Evolutionary conservation across 2,888 invertebrate genomes (phyloP), one percentile per base, ranked within the genome.

Genomic region (Plebejus argus): DNA sequence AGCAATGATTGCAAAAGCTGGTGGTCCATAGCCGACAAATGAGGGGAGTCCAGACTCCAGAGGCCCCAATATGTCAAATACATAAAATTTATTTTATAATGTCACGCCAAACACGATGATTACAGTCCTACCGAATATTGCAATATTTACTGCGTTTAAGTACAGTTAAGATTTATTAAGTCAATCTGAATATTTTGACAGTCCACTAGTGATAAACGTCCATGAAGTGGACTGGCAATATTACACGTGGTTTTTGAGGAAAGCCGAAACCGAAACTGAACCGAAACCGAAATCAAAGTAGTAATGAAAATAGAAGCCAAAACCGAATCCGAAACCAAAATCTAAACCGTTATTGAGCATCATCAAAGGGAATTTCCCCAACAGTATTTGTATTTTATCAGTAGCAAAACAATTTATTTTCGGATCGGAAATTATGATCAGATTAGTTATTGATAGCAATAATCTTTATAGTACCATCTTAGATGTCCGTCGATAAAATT

Each of bases 121-220:
- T 91, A 90, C 88, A 86, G 85, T 86, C 89, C 90, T 89, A 84
- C 89, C 88, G 83, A 90, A 91, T 90, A 85, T 89, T 88, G 88
- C 89, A 87, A 87, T 89, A 90, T 87, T 87, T 89, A 86, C 85
- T 86, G 82, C 85, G 83, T 84, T 86, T 83, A 85, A 84, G 85
- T 88, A 90, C 91, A 89, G 90, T 90, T 90, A 90, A 70, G 28
- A 72, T 39, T 71, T 39, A 71, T 39, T 10, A 23, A 2, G 18
- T 45, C 45, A 45, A 72, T 45, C 23, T 45, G 39, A 39, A 71
- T 71, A 71, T 39, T 35, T 10, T 35, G 18, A 71, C 6, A 71
- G n/a, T 35, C 39, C 35, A 10, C 12, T 53, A 18, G n/a, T 20
- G 35, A n/a, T 39, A 71, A 5, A 5, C 5, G 18, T 53, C 15